Conservation (phyloP, 2,888 invertebrate genomes). For the Drosophila paucipuncta region DNA sequence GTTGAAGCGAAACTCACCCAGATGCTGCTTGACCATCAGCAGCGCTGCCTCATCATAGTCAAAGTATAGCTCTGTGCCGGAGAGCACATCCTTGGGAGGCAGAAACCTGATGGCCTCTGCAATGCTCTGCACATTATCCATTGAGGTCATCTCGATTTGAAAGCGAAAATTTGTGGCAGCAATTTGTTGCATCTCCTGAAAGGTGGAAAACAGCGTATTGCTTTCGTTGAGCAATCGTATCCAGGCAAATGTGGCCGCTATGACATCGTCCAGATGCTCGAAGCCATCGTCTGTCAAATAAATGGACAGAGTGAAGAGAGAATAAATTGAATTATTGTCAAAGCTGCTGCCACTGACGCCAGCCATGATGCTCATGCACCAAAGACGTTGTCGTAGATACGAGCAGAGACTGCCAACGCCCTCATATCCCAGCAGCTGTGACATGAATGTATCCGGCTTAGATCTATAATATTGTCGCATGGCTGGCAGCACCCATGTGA, state of each 20-base stretch:
- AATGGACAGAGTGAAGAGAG: constrained; percentile 90
- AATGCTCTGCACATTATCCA: constrained; percentile 91
- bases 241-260: constrained; percentile 92
- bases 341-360: constrained; percentile 91
- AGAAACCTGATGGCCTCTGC: constrained; percentile 92
- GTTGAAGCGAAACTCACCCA: constrained; percentile 82
- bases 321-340: constrained; percentile 92
- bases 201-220: constrained; percentile 55
- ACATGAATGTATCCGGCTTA: constrained; percentile 89
- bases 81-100: constrained; percentile 91
- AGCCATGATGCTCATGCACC: constrained; percentile 91
- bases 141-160: constrained; percentile 89
- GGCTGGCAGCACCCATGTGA: constrained; percentile 84
- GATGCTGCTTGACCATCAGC: constrained; percentile 65
- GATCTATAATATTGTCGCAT: constrained; percentile 77
- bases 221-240: constrained; percentile 89
- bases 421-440: constrained; percentile 93
- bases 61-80: constrained; percentile 90
- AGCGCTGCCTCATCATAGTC: constrained; percentile 90
- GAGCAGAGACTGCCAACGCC: constrained; percentile 93
- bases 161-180: constrained; percentile 91
- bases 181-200: constrained; percentile 89
- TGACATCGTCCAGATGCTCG: constrained; percentile 89
- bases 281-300: constrained; percentile 92
- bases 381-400: constrained; percentile 89